Evolutionary conservation across 2,113 vertebrate genomes (phyloP), one percentile per base, ranked within the genome.

Genomic region (Phainopepla nitens): DNA sequence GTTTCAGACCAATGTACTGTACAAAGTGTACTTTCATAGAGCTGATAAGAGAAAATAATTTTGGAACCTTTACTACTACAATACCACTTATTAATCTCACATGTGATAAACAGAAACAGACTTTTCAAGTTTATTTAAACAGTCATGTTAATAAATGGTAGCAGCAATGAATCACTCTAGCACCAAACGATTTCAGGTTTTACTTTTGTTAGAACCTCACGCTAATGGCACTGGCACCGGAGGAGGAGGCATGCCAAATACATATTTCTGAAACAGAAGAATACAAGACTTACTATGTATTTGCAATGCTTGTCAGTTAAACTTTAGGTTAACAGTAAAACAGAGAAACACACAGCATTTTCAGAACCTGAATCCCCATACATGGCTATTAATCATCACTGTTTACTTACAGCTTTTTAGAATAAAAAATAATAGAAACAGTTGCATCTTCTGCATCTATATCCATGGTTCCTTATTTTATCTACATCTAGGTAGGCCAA

Each of bases 191-290:
- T 68, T 79, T 82, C 61, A 94, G 58, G 80, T 79, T 85, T 91
- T 78, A 70, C 61, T 89, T 57, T 39, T 39, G 39, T 85, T 60
- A 77, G 24, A 93, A 89, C 57, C 62, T 92, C 66, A 75, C 65
- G 85, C 89, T 90, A 93, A 72, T 33, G 71, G 47, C 75, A 90
- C 79, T 60, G 54, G 72, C 80, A 96, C 27, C 90, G 73, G 79
- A 8, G 22, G 41, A 94, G 72, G 25, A 69, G 77, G 79, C 45
- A 86, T 83, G 64, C 82, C 93, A 94, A 90, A 86, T 29, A 84
- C 5, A 1, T 65, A 85, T 57, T 92, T 93, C 94, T 96, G 85
- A 94, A 95, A 92, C 12, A 90, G 70, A 95, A 91, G 69, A 90
- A 93, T 76, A 85, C 31, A 96, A 45, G 77, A 82, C 87, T 94